Conservation (phyloP, 2,113 vertebrate species). For the Perccottus glenii region DNA sequence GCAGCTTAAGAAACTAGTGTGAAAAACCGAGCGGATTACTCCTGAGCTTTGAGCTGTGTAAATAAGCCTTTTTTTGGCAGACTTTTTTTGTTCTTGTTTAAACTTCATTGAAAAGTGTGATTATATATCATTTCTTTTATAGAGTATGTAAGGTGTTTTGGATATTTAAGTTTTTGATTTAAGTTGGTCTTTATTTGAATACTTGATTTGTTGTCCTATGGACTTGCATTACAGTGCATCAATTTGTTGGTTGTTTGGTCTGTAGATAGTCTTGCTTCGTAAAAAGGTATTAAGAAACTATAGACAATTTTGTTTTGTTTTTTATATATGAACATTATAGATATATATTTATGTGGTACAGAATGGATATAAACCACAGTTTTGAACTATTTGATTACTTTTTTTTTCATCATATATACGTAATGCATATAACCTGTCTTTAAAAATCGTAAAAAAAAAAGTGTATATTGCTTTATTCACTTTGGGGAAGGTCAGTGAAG, state of each 20-base stretch:
- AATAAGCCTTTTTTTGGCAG: constrained; percentile 87
- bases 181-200: constrained; percentile 83
- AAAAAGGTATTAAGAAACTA: constrained; percentile 83
- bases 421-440: constrained; percentile 94
- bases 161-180: constrained; percentile 53
- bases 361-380: constrained; percentile 90
- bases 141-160: constrained; percentile 81
- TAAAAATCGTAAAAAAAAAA: constrained; percentile 85
- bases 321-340: constrained; percentile 79
- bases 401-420: constrained; percentile 84
- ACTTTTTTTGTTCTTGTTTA: constrained; percentile 67
- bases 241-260: constrained; percentile 93
- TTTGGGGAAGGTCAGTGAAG: constrained; percentile 87
- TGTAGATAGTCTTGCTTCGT: constrained; percentile 96
- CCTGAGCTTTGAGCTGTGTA: constrained; percentile 94
- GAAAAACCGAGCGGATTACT: constrained; percentile 84
- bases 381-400: constrained; percentile 92
- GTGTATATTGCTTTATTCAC: constrained; percentile 94
- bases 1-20: constrained; percentile 67
- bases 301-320: constrained; percentile 86
- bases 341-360: constrained; percentile 96
- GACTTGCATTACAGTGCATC: constrained; percentile 94
- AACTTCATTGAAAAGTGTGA: constrained; percentile 86
- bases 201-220: constrained; percentile 86
- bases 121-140: constrained; percentile 74